phyloP scores from a whole-genome alignment of 1,140 invertebrate species.

The Camponotus pennsylvanicus region DNA sequence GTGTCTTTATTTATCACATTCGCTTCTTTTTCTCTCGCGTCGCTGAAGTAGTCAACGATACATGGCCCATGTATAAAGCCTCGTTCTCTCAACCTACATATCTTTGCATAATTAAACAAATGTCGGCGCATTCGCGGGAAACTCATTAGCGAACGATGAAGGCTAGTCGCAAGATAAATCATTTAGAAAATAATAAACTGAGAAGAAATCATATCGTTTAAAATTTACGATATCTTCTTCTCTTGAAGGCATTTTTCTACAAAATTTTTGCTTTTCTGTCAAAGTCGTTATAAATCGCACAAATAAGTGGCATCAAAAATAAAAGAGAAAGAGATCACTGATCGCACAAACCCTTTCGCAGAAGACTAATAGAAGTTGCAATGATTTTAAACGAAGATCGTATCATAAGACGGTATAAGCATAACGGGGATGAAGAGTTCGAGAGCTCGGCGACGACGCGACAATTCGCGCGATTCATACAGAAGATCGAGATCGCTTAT shows the following conservation, averaged over 20 bases:
- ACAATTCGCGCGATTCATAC: constrained; percentile 23
- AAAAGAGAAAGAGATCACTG: not conserved
- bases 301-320: not conserved
- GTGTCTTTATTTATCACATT: constrained; percentile 54
- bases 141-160: not conserved
- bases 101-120: constrained; percentile 36
- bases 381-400: not conserved
- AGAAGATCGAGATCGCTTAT: constrained; percentile 61
- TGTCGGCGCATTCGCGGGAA: constrained; percentile 9
- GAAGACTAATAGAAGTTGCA: not conserved
- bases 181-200: not conserved
- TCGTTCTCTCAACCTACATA: constrained; percentile 54
- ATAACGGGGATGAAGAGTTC: constrained; percentile 1
- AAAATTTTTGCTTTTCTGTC: no score
- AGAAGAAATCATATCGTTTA: not conserved
- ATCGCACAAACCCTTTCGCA: not conserved
- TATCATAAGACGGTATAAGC: not conserved
- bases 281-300: no score
- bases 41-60: constrained; percentile 21
- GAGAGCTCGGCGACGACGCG: not conserved
- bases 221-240: constrained; percentile 5
- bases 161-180: not conserved
- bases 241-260: not conserved
- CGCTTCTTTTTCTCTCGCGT: constrained; percentile 6
- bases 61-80: constrained; percentile 4